Evolutionary conservation across 2,888 invertebrate genomes (phyloP).

Genomic region (Holacanthella duospinosa): DNA sequence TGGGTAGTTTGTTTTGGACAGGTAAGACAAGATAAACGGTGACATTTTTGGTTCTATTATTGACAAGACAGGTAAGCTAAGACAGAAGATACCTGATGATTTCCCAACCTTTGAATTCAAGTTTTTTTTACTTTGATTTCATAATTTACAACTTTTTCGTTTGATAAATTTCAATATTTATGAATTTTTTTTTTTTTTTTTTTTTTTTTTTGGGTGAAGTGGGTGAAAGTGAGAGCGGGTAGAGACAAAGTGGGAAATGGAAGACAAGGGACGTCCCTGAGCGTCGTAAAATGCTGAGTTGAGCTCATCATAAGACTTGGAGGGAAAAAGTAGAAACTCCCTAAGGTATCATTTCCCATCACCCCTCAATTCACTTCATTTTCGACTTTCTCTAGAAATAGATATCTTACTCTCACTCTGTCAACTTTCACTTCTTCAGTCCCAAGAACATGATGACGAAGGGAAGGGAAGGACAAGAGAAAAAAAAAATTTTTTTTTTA

Average conservation of each 20-base stretch:
- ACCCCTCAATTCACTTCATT: conserved; percentile 18
- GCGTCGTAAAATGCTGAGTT: conserved; percentile 29
- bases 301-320: conserved; percentile 25
- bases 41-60: too few relatives aligned
- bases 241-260: conserved; percentile 3
- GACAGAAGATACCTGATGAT: too few relatives aligned
- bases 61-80: too few relatives aligned
- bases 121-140: too few relatives aligned
- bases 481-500: too few relatives aligned
- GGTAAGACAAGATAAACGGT: too few relatives aligned
- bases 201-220: too few relatives aligned
- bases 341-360: conserved; percentile 29
- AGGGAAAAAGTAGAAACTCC: conserved; percentile 17
- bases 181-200: too few relatives aligned
- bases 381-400: conserved; percentile 1
- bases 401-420: conserved; percentile 12
- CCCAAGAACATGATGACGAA: not conserved
- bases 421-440: not conserved
- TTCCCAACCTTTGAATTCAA: too few relatives aligned
- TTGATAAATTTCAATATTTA: too few relatives aligned
- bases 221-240: not conserved
- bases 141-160: too few relatives aligned
- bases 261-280: conserved; percentile 16
- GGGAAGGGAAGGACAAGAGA: not conserved
- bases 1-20: too few relatives aligned